Base-by-base conservation (phyloP, 2,888 invertebrate species). In the Amitus sp. region DNA sequence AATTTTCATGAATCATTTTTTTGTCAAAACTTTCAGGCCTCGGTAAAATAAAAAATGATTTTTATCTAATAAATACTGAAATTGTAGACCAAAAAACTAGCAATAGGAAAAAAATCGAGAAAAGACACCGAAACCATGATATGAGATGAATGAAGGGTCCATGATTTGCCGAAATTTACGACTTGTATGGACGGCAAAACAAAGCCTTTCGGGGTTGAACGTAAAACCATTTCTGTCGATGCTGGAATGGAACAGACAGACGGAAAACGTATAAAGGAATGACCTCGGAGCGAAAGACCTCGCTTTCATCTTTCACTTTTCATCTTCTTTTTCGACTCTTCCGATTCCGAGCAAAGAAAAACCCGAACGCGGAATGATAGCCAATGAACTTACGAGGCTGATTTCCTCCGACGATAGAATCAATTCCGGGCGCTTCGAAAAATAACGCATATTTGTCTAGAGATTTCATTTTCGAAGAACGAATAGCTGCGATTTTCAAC, bases 181-280 rank as follows among this genome's bases (percentile, higher is more conserved):
- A 27, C 27, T 27, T 27, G 27, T 27, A 9, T 4, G 27, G 27
- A 27, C 4, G 27, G 9, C 27, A 9, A 62, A 67, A 67, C 64
- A 62, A 58, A 62, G 52, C 55, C 56, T 59, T 63, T 65, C 65
- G 55, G 55, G 66, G 63, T 42, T 62, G 61, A 64, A 50, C 61
- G 60, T 63, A 66, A 67, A 68, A 65, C 68, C 68, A 62, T 46
- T 66, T 62, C 34, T 62, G 64, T 47, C 69, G 70, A 72, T 71
- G 70, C 69, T 47, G 57, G 49, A 53, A 33, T 30, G 61, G 52
- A 49, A 28, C 43, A 48, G 48, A 47, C 33, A 42, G 45, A 53
- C 27, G 30, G 47, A 28, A n/a, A 45, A 48, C 27, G 20, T 58
- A 58, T 47, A 54, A 52, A 49, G 53, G 50, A 54, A 42, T 47